These are phyloP conservation scores for Pandemis heparana DNA, from an alignment of 2,888 invertebrate species.

Conservation along the genomic window DNA sequence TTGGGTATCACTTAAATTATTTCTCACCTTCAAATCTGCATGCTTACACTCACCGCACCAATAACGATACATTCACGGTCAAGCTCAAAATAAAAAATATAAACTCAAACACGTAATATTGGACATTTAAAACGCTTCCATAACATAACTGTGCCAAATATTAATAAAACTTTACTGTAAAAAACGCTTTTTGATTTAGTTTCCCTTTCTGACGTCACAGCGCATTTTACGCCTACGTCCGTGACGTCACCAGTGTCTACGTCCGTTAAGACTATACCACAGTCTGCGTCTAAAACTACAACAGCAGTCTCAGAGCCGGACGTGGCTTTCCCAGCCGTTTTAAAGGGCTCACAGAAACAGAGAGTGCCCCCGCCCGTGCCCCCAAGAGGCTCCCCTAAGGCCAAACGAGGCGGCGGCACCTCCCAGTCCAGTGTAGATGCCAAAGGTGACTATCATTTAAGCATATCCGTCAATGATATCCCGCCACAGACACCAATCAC, in stretches of 20 bases:
- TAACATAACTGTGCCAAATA: slow-evolving; percentile 62
- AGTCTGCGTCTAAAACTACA: slow-evolving; percentile 65
- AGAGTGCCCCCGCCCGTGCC: slow-evolving; percentile 96
- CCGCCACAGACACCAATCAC: slow-evolving; percentile 74
- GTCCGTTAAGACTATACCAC: slow-evolving; percentile 66
- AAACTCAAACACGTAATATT: slow-evolving; percentile 82
- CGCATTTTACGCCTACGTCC: slow-evolving; percentile 81
- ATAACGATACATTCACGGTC: slow-evolving; percentile 77
- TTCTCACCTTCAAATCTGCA: slow-evolving; percentile 63
- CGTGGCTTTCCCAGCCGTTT: slow-evolving; percentile 90
- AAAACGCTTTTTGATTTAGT: slow-evolving; percentile 62
- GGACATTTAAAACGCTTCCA: slow-evolving; percentile 64
- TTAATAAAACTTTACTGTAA: slow-evolving; percentile 61
- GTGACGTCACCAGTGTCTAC: slow-evolving; percentile 79
- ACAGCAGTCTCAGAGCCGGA: slow-evolving; percentile 79
- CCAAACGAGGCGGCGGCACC: slow-evolving; percentile 82
- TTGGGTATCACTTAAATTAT: slow-evolving; percentile 71
- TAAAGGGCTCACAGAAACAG: slow-evolving; percentile 90
- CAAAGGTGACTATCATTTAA: slow-evolving; percentile 82
- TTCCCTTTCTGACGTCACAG: slow-evolving; percentile 84
- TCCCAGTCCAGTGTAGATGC: slow-evolving; percentile 74
- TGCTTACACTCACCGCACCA: slow-evolving; percentile 67
- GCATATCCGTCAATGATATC: slow-evolving; percentile 73
- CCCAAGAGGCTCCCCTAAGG: slow-evolving; percentile 92
- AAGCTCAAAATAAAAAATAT: slow-evolving; percentile 83